A percentile compares a stretch with the other conserved stretches of the same genome.
Conservation (phyloP, 1,140 invertebrate genomes). For the Zaprionus gabonicus region DNA sequence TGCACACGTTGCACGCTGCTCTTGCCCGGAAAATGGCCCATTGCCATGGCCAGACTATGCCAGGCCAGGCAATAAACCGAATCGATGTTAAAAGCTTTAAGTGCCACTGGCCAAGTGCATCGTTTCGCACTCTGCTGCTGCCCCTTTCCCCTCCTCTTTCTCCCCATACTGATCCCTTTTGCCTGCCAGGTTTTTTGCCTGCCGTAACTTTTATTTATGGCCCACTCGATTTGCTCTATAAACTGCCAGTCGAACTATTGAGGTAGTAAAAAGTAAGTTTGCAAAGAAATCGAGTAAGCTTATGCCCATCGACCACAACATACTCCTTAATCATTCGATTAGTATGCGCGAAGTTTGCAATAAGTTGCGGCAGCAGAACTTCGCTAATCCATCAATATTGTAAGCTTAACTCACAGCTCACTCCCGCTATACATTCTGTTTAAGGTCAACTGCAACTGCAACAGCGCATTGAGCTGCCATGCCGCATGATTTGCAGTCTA, state of each 20-base stretch:
- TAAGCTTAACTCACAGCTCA: not conserved
- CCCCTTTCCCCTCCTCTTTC: not conserved
- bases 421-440: too few relatives aligned
- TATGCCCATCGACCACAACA: not conserved
- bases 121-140: not conserved
- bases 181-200: constrained; percentile 16
- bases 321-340: not conserved
- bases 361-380: not conserved
- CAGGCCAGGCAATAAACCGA: constrained; percentile 35
- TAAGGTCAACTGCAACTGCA: constrained; percentile 11
- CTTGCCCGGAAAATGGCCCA: constrained; percentile 15
- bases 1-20: constrained; percentile 23
- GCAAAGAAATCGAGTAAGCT: not conserved
- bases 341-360: not conserved
- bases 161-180: not conserved
- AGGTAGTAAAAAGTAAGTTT: not conserved
- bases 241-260: constrained; percentile 12
- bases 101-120: constrained; percentile 30
- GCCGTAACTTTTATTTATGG: constrained; percentile 43
- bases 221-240: constrained; percentile 36
- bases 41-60: constrained; percentile 2
- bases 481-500: constrained; percentile 42
- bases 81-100: constrained; percentile 60
- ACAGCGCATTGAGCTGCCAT: constrained; percentile 27
- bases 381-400: not conserved